These are phyloP conservation scores for Poeciliopsis presidionis DNA, from an alignment of 2,797 vertebrate genomes.

Conservation along the genomic window DNA sequence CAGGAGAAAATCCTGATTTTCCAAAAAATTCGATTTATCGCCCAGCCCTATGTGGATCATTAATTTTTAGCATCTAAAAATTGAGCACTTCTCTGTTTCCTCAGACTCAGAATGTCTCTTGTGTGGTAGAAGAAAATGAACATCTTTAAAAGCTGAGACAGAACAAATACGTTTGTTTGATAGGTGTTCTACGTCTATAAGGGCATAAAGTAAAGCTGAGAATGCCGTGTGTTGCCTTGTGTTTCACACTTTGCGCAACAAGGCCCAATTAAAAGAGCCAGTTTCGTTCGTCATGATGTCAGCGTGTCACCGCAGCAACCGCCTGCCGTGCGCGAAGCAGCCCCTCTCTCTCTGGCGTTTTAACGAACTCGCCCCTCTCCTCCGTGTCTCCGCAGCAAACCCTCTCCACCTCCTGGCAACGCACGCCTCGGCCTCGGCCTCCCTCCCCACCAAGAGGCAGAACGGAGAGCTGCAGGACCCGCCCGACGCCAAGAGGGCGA, in stretches of 20 bases:
- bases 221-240: neutral
- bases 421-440: slow-evolving; percentile 94
- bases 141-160: neutral
- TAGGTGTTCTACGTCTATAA: neutral
- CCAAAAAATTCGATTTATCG: too few relatives aligned
- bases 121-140: neutral
- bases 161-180: neutral
- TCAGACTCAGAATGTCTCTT: neutral
- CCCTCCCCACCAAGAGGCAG: slow-evolving; percentile 93
- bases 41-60: too few relatives aligned
- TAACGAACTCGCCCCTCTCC: neutral
- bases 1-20: too few relatives aligned
- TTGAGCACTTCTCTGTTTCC: neutral
- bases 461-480: slow-evolving; percentile 87
- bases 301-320: neutral
- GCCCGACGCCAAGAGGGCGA: slow-evolving; percentile 88
- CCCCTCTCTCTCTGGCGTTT: neutral
- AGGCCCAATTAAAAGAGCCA: neutral
- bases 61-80: neutral
- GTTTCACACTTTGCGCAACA: neutral
- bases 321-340: neutral
- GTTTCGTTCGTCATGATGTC: neutral
- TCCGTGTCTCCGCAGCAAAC: slow-evolving; percentile 77
- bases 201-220: neutral
- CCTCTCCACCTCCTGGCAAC: slow-evolving; percentile 94